A percentile compares a stretch with the other conserved stretches of the same genome.
These are phyloP conservation scores for Drosophila willistoni DNA, from an alignment of 1,140 invertebrate species.

Conservation along the genomic window DNA sequence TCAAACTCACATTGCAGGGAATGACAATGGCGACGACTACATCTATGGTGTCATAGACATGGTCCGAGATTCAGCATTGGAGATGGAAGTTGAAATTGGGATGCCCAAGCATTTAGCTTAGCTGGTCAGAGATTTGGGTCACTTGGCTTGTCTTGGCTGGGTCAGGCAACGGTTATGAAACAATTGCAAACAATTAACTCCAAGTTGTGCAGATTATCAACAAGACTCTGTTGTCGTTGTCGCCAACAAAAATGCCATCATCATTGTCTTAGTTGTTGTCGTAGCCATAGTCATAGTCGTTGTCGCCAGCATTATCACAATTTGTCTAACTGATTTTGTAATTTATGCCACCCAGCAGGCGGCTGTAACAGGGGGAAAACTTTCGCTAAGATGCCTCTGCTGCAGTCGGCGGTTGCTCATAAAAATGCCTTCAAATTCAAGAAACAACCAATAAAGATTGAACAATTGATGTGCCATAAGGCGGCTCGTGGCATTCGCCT, in stretches of 20 bases:
- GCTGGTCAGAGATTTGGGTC: slow-evolving; percentile 61
- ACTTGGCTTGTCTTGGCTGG: slow-evolving; percentile 50
- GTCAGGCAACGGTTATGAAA: slow-evolving; percentile 74
- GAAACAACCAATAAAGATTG: slow-evolving; percentile 55
- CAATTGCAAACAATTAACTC: slow-evolving; percentile 73
- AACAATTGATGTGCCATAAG: slow-evolving; percentile 54
- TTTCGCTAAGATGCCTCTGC: slow-evolving; percentile 52
- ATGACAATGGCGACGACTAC: neutral
- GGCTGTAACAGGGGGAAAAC: slow-evolving; percentile 39
- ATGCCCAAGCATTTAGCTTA: slow-evolving; percentile 38
- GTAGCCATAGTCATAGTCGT: neutral
- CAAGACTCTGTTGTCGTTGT: slow-evolving; percentile 34
- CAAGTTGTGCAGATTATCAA: slow-evolving; percentile 62
- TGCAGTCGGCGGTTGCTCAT: slow-evolving; percentile 40
- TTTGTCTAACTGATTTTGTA: slow-evolving; percentile 63
- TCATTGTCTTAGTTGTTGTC: slow-evolving; percentile 16
- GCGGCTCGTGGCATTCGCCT: slow-evolving; percentile 49
- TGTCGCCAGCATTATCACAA: slow-evolving; percentile 38
- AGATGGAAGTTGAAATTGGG: slow-evolving; percentile 9
- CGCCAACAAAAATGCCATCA: slow-evolving; percentile 21
- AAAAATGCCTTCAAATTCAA: slow-evolving; percentile 61
- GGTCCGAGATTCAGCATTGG: neutral
- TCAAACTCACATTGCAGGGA: slow-evolving; percentile 14
- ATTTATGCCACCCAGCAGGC: slow-evolving; percentile 57
- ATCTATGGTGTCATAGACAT: neutral